Conservation (phyloP, 2,113 vertebrate species). For the Carollia perspicillata region DNA sequence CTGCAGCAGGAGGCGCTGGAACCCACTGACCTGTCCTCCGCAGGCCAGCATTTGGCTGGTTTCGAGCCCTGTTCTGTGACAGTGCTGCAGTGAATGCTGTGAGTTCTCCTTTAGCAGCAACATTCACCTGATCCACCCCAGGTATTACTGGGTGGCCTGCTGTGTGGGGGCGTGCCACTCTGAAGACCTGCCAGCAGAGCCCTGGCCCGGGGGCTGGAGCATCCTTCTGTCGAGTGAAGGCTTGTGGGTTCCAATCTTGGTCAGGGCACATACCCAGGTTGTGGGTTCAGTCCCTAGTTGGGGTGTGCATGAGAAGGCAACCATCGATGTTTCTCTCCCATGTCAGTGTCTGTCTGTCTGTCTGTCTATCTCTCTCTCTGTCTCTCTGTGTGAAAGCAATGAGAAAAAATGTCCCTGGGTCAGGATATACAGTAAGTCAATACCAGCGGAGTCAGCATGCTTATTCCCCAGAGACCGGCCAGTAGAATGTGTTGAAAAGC, state of each 20-base stretch:
- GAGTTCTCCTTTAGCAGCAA: no score
- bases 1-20: fast-evolving
- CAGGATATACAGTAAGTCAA: no score
- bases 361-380: background rate
- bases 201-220: no score
- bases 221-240: background rate
- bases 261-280: background rate
- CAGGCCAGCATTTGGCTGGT: background rate
- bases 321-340: background rate
- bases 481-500: background rate
- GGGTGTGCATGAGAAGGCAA: background rate
- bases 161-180: background rate
- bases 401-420: no score
- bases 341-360: background rate
- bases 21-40: background rate
- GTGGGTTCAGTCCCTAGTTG: background rate
- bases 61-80: background rate
- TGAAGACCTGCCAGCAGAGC: background rate
- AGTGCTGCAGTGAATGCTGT: fast-evolving
- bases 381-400: no score
- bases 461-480: background rate
- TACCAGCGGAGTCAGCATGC: background rate
- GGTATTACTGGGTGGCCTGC: background rate
- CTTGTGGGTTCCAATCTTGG: background rate
- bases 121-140: no score